These are phyloP conservation scores for Misgurnus anguillicaudatus DNA, from an alignment of 2,113 vertebrate species.

Conservation along the genomic window DNA sequence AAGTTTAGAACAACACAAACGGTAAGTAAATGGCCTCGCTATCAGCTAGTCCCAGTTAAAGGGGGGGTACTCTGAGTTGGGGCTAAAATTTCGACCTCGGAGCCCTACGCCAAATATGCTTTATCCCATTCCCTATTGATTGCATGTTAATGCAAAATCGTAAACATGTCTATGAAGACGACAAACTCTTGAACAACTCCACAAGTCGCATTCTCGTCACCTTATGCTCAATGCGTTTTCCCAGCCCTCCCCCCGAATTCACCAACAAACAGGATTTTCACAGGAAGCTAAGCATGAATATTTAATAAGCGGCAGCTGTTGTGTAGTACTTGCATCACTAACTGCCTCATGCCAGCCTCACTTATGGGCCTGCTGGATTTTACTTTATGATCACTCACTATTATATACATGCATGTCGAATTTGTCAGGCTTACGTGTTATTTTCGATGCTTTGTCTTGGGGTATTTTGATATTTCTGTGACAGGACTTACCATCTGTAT, in stretches of 20 bases:
- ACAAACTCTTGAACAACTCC: conserved; percentile 39
- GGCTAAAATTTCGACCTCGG: too few relatives aligned
- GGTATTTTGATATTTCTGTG: neutral
- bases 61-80: too few relatives aligned
- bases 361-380: conserved; percentile 38
- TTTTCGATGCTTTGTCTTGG: neutral
- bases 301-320: conserved; percentile 66
- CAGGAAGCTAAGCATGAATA: conserved; percentile 67
- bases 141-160: too few relatives aligned
- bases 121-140: too few relatives aligned
- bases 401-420: conserved; percentile 3
- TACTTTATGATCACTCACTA: conserved; percentile 27
- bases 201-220: conserved; percentile 43
- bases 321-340: conserved; percentile 52
- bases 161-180: conserved; percentile 17
- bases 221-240: conserved; percentile 37
- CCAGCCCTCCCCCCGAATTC: conserved; percentile 36
- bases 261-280: conserved; percentile 61
- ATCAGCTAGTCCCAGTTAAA: neutral
- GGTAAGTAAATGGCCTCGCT: neutral
- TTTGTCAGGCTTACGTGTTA: conserved; percentile 1
- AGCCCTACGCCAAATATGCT: too few relatives aligned
- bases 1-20: too few relatives aligned
- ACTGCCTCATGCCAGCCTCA: conserved; percentile 42
- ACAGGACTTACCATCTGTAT: too few relatives aligned